Percentiles rank a stretch among this genome's conserved stretches.
Evolutionary conservation across 2,797 vertebrate genomes (phyloP).

Genomic region (Calcarius lapponicus): DNA sequence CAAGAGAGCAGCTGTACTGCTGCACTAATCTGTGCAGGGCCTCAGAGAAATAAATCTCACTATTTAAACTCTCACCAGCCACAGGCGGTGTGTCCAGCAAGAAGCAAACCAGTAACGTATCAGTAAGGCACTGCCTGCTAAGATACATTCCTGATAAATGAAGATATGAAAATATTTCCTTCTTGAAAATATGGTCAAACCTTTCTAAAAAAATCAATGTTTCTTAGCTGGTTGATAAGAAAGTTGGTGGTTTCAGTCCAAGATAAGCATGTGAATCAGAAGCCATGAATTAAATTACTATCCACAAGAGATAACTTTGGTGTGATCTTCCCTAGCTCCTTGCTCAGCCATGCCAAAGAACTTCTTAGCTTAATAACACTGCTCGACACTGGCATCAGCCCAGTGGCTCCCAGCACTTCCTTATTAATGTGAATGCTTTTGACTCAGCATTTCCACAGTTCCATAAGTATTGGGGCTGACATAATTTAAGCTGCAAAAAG

Average conservation of each 20-base stretch:
- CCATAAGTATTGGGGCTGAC: slow-evolving; percentile 64
- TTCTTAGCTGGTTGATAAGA: slow-evolving; percentile 38
- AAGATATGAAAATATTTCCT: not conserved
- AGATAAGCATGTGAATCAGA: slow-evolving; percentile 42
- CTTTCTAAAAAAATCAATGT: slow-evolving; percentile 3
- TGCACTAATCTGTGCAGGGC: not conserved
- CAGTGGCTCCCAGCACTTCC: slow-evolving; percentile 66
- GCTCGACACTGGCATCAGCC: slow-evolving; percentile 56
- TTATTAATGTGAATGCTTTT: slow-evolving; percentile 64
- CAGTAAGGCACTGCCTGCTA: not conserved
- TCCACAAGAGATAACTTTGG: slow-evolving; percentile 53
- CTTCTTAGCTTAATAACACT: slow-evolving; percentile 57
- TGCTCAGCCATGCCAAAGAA: slow-evolving; percentile 53
- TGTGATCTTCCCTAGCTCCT: slow-evolving; percentile 25
- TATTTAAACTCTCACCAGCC: not conserved
- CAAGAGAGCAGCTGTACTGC: not conserved
- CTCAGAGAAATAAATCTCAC: not conserved
- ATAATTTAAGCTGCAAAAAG: slow-evolving; percentile 69
- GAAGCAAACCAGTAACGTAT: not conserved
- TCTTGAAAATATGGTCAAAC: slow-evolving; percentile 4
- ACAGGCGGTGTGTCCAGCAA: not conserved
- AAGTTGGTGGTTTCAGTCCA: slow-evolving; percentile 22
- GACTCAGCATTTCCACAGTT: slow-evolving; percentile 70
- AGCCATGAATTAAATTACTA: slow-evolving; percentile 53
- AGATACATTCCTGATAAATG: not conserved